A percentile compares a stretch with the other conserved stretches of the same genome.
Evolutionary conservation across 2,888 invertebrate genomes (phyloP).

Genomic region (Rugalucina vietnamica): DNA sequence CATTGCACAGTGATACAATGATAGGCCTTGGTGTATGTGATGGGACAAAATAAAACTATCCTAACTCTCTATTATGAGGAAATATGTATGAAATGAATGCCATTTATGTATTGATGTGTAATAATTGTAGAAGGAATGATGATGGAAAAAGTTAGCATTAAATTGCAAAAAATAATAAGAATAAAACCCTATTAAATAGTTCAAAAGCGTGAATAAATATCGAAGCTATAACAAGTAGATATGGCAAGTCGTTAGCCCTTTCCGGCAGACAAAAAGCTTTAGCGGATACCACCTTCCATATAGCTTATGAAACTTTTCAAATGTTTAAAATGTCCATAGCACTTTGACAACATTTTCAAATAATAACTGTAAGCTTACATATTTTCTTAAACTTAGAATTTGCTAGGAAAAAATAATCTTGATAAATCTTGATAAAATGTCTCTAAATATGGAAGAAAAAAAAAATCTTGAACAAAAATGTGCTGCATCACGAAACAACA

Average conservation of each 20-base stretch:
- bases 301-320: too few species aligned
- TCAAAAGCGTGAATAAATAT: conserved; percentile 10
- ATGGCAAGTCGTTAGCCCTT: conserved; percentile 1
- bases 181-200: background rate
- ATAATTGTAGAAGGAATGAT: conserved; percentile 15
- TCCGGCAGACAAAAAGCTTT: background rate
- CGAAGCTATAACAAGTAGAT: background rate
- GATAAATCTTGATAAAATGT: too few species aligned
- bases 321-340: background rate
- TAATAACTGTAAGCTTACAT: too few species aligned
- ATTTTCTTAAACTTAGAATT: too few species aligned
- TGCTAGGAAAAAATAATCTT: too few species aligned
- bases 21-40: too few species aligned
- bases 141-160: background rate
- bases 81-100: too few species aligned
- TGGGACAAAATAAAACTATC: too few species aligned
- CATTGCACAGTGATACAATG: too few species aligned
- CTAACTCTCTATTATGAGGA: too few species aligned
- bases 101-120: too few species aligned
- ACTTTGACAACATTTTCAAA: background rate
- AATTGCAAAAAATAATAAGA: background rate
- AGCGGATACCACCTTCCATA: background rate
- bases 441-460: background rate
- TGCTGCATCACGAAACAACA: conserved; percentile 51
- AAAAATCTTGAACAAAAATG: conserved; percentile 6